Percentiles rank a stretch among this genome's conserved stretches.
Evolutionary conservation across 1,140 invertebrate genomes (phyloP).

Genomic region (Saxidomus purpurata): DNA sequence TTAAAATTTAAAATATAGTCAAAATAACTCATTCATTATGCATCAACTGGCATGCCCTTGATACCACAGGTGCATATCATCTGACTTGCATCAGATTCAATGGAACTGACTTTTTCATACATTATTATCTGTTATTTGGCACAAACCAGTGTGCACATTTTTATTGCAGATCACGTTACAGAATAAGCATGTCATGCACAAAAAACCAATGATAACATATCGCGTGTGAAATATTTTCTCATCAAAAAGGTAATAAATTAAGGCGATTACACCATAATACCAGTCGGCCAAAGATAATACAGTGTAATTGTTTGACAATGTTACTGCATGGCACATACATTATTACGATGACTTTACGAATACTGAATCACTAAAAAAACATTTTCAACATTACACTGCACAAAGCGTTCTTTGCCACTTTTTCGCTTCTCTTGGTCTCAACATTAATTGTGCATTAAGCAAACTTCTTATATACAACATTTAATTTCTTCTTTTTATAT

Average conservation of each 20-base stretch:
- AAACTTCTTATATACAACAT: neutral
- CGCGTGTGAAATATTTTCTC: slow-evolving; percentile 12
- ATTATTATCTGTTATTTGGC: neutral
- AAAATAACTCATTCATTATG: too few relatives aligned
- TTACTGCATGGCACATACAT: slow-evolving; percentile 3
- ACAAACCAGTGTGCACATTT: neutral
- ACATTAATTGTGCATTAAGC: slow-evolving; percentile 21
- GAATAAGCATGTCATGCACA: neutral
- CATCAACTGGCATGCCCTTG: too few relatives aligned
- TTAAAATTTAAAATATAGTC: too few relatives aligned
- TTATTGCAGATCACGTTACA: neutral
- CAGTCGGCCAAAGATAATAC: slow-evolving; percentile 9
- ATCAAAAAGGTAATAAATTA: slow-evolving; percentile 38
- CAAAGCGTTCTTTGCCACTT: neutral
- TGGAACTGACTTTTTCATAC: too few relatives aligned
- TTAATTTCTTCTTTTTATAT: neutral
- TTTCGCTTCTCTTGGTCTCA: slow-evolving; percentile 1
- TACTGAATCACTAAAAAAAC: neutral
- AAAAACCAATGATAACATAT: neutral
- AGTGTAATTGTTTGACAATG: neutral
- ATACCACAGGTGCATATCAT: too few relatives aligned
- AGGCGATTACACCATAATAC: neutral
- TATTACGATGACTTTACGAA: neutral
- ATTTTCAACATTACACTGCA: neutral
- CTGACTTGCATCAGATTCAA: too few relatives aligned